Conservation (phyloP, 2,797 vertebrate species). For the Chaenodraco wilsoni region DNA sequence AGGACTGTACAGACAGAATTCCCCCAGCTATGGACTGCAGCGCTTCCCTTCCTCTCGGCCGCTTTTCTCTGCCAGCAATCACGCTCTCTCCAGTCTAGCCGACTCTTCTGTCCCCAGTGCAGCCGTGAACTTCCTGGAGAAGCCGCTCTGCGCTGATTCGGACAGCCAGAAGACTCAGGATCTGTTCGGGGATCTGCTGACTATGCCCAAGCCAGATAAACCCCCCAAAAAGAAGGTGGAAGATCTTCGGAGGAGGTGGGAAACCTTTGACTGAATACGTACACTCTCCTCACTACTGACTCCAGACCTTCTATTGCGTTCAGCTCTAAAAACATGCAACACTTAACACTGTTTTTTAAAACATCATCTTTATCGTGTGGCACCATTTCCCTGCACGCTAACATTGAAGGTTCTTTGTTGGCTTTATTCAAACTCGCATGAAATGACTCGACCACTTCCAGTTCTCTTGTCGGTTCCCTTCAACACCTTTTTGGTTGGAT, state of each 20-base stretch:
- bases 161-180: slow-evolving; percentile 85
- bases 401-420: neutral
- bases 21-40: slow-evolving; percentile 68
- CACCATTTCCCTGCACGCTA: neutral
- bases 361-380: neutral
- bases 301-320: slow-evolving; percentile 42
- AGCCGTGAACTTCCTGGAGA: slow-evolving; percentile 73
- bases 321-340: neutral
- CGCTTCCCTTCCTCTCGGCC: slow-evolving; percentile 70
- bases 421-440: neutral
- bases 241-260: slow-evolving; percentile 92
- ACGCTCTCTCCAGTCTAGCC: slow-evolving; percentile 77
- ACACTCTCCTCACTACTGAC: slow-evolving; percentile 16
- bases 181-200: slow-evolving; percentile 93
- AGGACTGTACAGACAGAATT: slow-evolving; percentile 86
- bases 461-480: neutral
- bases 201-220: slow-evolving; percentile 85
- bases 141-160: slow-evolving; percentile 75
- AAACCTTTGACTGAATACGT: slow-evolving; percentile 92
- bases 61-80: slow-evolving; percentile 84
- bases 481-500: too few species aligned
- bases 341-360: slow-evolving; percentile 3
- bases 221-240: slow-evolving; percentile 89
- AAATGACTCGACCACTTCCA: too few species aligned
- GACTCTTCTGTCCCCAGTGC: slow-evolving; percentile 73